Evolutionary conservation across 2,113 vertebrate species (phyloP).

Genomic region (Chionomys nivalis): DNA sequence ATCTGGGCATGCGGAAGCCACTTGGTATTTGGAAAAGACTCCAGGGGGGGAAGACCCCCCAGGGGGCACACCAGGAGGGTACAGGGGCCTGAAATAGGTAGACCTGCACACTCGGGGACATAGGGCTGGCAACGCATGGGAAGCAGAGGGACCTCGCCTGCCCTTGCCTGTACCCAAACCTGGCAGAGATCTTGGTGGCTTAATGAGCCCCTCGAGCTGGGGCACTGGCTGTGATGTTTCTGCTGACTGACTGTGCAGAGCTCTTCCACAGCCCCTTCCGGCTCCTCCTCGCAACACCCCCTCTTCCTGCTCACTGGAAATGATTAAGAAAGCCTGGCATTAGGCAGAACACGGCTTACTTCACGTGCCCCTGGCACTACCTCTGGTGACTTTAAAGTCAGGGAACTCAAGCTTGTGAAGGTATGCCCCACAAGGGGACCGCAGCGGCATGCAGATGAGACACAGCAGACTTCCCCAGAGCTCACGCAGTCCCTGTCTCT

Average conservation of each 20-base stretch:
- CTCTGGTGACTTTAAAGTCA: conserved; percentile 63
- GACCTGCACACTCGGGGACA: conserved; percentile 57
- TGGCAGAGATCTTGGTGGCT: conserved; percentile 90
- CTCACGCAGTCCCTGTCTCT: background rate
- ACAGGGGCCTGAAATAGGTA: background rate
- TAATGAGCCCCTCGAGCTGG: conserved; percentile 89
- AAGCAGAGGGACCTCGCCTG: conserved; percentile 69
- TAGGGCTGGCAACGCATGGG: conserved; percentile 55
- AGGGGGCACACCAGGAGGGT: background rate
- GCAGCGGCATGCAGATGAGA: background rate
- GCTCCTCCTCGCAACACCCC: conserved; percentile 41
- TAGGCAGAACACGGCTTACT: conserved; percentile 43
- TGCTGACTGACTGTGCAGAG: conserved; percentile 90
- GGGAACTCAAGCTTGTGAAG: background rate
- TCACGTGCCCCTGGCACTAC: background rate
- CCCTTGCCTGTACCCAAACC: conserved; percentile 84
- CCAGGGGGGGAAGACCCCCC: conserved; percentile 29
- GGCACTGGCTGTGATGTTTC: conserved; percentile 88
- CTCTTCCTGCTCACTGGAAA: conserved; percentile 26
- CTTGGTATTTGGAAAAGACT: conserved; percentile 72
- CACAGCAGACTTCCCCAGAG: background rate
- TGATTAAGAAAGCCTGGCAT: conserved; percentile 58
- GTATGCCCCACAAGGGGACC: background rate
- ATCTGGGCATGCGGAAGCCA: conserved; percentile 64
- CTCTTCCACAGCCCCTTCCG: conserved; percentile 73